Percentiles rank a stretch among this genome's conserved stretches.
Evolutionary conservation across 1,140 invertebrate species (phyloP).

Genomic region (roundworm (Caenorhabditis elegans)): DNA sequence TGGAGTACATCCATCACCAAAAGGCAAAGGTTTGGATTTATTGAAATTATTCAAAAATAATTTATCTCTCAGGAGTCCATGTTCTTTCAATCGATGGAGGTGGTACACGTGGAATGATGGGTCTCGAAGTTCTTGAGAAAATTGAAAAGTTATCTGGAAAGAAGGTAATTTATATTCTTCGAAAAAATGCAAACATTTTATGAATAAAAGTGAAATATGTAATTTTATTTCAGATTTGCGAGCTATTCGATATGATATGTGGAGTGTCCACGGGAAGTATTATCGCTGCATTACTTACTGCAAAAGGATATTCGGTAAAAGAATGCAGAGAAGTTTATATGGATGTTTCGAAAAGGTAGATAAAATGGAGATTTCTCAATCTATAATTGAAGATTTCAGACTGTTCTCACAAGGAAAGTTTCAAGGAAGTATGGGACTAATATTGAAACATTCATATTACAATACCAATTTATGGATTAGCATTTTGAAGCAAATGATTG

Average conservation of each 20-base stretch:
- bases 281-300: constrained; percentile 67
- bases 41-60: too few relatives aligned
- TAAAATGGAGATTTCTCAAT: not conserved
- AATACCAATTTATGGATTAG: constrained; percentile 82
- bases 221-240: constrained; percentile 48
- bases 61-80: constrained; percentile 74
- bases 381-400: not conserved
- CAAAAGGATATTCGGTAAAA: constrained; percentile 55
- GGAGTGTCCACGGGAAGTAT: constrained; percentile 82
- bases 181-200: not conserved
- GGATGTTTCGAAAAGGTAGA: constrained; percentile 55
- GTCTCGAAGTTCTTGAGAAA: constrained; percentile 57
- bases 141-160: constrained; percentile 66
- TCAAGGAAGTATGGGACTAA: constrained; percentile 74
- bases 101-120: constrained; percentile 72
- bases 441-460: constrained; percentile 84
- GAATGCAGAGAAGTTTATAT: constrained; percentile 57
- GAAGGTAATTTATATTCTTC: constrained; percentile 62
- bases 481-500: constrained; percentile 72
- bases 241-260: constrained; percentile 83
- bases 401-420: constrained; percentile 66
- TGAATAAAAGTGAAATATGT: not conserved
- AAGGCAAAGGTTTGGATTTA: not conserved
- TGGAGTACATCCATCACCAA: constrained; percentile 30
- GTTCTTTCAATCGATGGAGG: constrained; percentile 87